phyloP scores from a whole-genome alignment of 2,797 vertebrate species.

The Tachyglossus aculeatus region DNA sequence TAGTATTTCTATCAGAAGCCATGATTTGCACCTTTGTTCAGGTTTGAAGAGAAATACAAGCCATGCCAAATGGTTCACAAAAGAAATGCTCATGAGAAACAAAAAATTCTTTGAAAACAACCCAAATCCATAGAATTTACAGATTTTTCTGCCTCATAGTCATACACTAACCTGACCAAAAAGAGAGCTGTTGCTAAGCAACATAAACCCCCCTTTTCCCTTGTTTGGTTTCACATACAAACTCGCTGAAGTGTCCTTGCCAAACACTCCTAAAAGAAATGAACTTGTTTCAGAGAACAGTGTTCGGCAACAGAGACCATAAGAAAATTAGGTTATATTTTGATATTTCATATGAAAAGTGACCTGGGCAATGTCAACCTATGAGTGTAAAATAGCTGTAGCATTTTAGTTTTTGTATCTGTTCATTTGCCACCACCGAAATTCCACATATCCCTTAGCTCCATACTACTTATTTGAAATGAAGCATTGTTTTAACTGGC shows the following conservation, averaged over 20 bases:
- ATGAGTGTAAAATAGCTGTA: background rate
- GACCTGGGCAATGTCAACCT: background rate
- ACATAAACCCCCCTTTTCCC: background rate
- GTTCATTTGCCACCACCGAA: background rate
- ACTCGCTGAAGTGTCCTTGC: background rate
- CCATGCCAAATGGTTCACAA: background rate
- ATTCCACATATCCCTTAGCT: background rate
- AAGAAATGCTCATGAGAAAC: slow-evolving; percentile 3
- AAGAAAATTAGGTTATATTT: background rate
- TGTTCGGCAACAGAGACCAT: background rate
- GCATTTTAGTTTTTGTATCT: background rate
- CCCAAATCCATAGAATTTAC: slow-evolving; percentile 32
- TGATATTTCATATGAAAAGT: background rate
- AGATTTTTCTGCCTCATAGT: slow-evolving; percentile 16
- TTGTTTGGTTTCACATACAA: slow-evolving; percentile 5
- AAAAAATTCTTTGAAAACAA: slow-evolving; percentile 13
- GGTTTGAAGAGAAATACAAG: background rate
- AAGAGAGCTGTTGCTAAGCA: slow-evolving; percentile 56
- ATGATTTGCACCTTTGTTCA: background rate
- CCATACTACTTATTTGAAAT: background rate
- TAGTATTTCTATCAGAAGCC: background rate
- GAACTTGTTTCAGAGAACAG: background rate
- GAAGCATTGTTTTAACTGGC: too few species aligned
- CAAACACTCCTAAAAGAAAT: slow-evolving; percentile 15
- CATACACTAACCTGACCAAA: slow-evolving; percentile 34